phyloP scores from a whole-genome alignment of 2,888 invertebrate genomes.

The Subacronicta megacephala region DNA sequence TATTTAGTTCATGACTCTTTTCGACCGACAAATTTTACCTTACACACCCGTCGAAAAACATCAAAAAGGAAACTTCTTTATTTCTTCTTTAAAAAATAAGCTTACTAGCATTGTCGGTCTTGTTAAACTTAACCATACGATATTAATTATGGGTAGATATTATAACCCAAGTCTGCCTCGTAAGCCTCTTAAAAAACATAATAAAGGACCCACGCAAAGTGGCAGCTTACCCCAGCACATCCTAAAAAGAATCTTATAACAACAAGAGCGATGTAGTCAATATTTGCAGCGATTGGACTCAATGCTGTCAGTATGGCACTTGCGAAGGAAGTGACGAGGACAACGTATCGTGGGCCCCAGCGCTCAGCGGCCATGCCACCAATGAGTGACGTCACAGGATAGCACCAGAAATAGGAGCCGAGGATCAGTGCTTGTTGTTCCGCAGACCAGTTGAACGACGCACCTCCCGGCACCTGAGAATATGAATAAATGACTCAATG shows the following conservation, averaged over 20 bases:
- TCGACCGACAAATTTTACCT: too few relatives aligned
- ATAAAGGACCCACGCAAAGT: too few relatives aligned
- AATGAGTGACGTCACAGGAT: conserved; percentile 91
- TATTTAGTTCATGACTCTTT: too few relatives aligned
- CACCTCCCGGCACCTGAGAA: conserved; percentile 60
- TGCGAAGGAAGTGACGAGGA: conserved; percentile 85
- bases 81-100: too few relatives aligned
- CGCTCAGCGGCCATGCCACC: conserved; percentile 92
- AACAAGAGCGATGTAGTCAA: conserved; percentile 89
- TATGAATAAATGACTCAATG: neutral
- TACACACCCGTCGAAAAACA: neutral
- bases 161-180: too few relatives aligned
- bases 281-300: conserved; percentile 90
- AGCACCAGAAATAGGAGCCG: conserved; percentile 93
- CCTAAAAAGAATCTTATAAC: conserved; percentile 90
- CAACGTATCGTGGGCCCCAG: conserved; percentile 90
- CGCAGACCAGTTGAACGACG: conserved; percentile 88
- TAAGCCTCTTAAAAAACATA: too few relatives aligned
- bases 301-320: conserved; percentile 90
- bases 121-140: too few relatives aligned
- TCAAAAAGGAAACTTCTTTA: too few relatives aligned
- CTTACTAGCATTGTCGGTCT: too few relatives aligned
- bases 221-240: conserved; percentile 89
- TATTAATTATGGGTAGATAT: too few relatives aligned
- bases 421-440: conserved; percentile 91